Percentiles rank a stretch among this genome's conserved stretches.
Evolutionary conservation across 2,888 invertebrate species (phyloP).

Genomic region (Crocallis elinguaria): DNA sequence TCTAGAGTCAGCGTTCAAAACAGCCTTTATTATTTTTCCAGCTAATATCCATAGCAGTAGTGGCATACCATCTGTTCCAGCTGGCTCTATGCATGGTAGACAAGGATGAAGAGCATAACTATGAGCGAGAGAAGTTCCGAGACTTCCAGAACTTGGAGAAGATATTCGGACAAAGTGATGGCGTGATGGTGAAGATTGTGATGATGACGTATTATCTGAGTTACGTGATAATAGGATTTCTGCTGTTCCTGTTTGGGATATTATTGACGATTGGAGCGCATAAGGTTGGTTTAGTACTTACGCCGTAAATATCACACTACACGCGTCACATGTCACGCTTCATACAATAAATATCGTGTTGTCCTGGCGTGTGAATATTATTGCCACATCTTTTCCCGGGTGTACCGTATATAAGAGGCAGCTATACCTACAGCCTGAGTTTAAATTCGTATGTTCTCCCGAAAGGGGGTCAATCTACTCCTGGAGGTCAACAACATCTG

Average conservation of each 20-base stretch:
- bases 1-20: background rate
- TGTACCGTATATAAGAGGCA: no score
- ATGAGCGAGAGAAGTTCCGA: conserved; percentile 62
- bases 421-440: no score
- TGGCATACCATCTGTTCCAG: conserved; percentile 66
- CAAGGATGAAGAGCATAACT: conserved; percentile 52
- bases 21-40: conserved; percentile 49
- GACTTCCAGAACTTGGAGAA: conserved; percentile 71
- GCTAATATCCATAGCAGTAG: conserved; percentile 70
- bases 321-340: no score
- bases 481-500: no score
- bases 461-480: no score
- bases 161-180: conserved; percentile 66
- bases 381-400: no score
- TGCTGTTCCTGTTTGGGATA: conserved; percentile 65
- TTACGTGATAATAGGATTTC: conserved; percentile 62
- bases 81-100: conserved; percentile 64
- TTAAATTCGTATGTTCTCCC: no score
- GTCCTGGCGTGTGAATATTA: no score
- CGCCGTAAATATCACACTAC: no score
- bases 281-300: conserved; percentile 53
- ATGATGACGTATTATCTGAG: conserved; percentile 65
- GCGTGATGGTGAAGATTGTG: conserved; percentile 57
- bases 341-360: no score
- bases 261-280: conserved; percentile 72